A percentile compares a stretch with the other conserved stretches of the same genome.
Conservation (phyloP, 2,797 vertebrate species). For the Phaenicophaeus curvirostris region DNA sequence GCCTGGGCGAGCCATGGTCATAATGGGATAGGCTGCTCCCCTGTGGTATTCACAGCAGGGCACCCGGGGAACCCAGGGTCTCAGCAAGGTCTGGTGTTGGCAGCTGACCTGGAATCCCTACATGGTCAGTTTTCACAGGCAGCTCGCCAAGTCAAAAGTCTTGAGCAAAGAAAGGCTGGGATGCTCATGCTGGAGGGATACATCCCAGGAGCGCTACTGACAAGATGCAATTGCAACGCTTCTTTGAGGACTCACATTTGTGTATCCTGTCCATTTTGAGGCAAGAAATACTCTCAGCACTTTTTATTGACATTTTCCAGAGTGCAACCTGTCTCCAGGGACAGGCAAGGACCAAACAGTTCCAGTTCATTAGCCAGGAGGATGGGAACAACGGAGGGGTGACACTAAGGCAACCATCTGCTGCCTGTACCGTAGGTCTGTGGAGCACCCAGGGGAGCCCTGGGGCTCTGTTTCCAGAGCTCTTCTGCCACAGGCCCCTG, state of each 20-base stretch:
- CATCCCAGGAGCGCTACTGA: neutral
- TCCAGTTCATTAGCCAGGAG: neutral
- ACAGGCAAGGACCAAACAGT: neutral
- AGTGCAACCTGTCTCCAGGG: neutral
- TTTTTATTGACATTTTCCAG: neutral
- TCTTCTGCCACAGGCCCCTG: neutral
- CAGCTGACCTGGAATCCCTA: neutral
- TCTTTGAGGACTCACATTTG: neutral
- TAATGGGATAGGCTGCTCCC: neutral
- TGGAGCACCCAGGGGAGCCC: neutral
- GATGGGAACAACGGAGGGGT: neutral
- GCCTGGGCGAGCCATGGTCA: neutral
- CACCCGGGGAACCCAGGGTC: accelerated
- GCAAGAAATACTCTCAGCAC: neutral
- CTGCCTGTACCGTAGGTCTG: neutral
- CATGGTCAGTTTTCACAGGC: neutral
- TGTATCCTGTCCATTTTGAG: neutral
- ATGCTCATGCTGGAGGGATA: neutral
- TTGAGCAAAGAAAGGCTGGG: neutral
- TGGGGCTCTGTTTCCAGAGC: neutral
- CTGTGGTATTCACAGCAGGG: accelerated
- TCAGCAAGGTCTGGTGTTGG: neutral
- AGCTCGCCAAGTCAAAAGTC: neutral
- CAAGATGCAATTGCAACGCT: accelerated
- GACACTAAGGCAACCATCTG: neutral